Conservation (phyloP, 2,113 vertebrate species). For the Platanista minor region DNA sequence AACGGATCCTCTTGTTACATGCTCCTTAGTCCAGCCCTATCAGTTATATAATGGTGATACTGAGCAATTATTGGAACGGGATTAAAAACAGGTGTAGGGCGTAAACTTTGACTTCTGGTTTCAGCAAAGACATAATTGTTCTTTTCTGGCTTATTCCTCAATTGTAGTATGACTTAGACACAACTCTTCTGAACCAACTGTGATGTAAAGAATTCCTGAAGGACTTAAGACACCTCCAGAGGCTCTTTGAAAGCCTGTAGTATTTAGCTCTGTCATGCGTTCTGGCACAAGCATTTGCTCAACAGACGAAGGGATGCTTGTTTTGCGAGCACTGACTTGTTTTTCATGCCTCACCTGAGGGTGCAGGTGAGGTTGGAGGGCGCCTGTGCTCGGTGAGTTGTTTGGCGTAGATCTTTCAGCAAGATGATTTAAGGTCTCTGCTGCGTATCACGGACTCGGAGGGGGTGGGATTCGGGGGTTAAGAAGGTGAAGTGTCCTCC, state of each 20-base stretch:
- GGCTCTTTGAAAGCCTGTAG: neutral
- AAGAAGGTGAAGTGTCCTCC: neutral
- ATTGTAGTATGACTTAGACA: neutral
- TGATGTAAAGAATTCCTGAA: neutral
- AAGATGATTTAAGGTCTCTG: neutral
- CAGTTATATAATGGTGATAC: neutral
- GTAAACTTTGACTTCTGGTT: neutral
- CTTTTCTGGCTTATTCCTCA: neutral
- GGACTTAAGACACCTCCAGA: neutral
- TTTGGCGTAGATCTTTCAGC: neutral
- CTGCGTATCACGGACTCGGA: neutral
- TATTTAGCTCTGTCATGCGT: neutral
- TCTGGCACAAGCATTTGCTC: neutral
- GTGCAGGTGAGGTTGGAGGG: neutral
- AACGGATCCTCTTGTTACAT: neutral
- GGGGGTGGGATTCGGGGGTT: neutral
- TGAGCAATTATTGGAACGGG: neutral
- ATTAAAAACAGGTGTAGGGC: neutral
- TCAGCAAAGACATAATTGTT: neutral
- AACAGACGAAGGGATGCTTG: neutral
- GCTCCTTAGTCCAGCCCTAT: fast-evolving
- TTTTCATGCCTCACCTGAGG: neutral
- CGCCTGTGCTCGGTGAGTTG: neutral
- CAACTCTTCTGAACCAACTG: neutral
- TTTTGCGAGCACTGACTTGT: neutral